Base-by-base conservation (phyloP, 2,888 invertebrate species). In the Lypha dubia region DNA sequence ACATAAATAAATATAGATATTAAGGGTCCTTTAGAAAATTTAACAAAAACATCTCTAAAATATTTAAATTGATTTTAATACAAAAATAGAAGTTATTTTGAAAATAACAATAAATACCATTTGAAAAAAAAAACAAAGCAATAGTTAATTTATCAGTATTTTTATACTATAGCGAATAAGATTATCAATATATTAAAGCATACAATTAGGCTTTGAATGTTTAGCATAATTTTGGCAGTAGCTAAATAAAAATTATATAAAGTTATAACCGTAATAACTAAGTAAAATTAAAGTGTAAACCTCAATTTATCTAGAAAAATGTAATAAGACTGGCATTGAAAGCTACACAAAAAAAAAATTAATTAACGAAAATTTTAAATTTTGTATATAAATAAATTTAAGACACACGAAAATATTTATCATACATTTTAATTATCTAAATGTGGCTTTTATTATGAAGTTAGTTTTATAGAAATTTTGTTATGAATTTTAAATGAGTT, bases 321-420 rank as follows among this genome's bases (percentile, higher is more conserved):
- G 49, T 62, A 56, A 71, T 17, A 75, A 77, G 65, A 79, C 73
- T 74, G 73, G 32, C 38, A 51, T 62, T 65, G 32, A 60, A 51
- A 60, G 20, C 17, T 46, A 58, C n/a, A n/a, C n/a, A n/a, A n/a
- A n/a, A 67, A 38, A 15, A 38, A 60, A 20, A 56, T n/a, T 0
- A 56, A 32, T 20, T 13, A 38, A 17, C 41, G 17, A 17, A 28
- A 13, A 32, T 2, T 44, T 44, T 41, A 58, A 35, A 28, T 58
- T n/a, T 35, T 71, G 71, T 76, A 70, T 1, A 71, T 67, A 58
- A 22, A 49, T 13, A 70, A 71, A 83, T 86, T 7, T 38, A 20
- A 83, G 86, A n/a, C n/a, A n/a, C n/a, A n/a, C n/a, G n/a, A n/a
- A n/a, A 88, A 86, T 86, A 88, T 86, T 87, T 22, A 11, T 24